A percentile compares a stretch with the other conserved stretches of the same genome.
These are phyloP conservation scores for Sanderia malayensis DNA, from an alignment of 30 jellyfish, hydroid and myxozoan species.

Conservation along the genomic window DNA sequence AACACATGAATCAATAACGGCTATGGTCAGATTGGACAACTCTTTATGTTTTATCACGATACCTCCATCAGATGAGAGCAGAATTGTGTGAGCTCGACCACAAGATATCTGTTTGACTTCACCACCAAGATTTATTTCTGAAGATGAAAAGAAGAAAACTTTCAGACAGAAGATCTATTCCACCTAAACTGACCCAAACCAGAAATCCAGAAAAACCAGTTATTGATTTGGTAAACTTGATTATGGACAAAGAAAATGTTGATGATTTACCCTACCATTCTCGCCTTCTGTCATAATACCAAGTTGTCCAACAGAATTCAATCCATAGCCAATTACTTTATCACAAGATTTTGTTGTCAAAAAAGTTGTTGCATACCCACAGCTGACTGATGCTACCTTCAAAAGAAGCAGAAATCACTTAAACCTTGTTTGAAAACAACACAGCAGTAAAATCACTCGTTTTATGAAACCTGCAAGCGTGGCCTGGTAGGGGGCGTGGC, in stretches of 20 bases:
- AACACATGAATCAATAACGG: too few species aligned
- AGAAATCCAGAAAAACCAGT: background rate
- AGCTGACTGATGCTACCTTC: constrained; percentile 22
- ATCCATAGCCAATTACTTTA: constrained; percentile 10
- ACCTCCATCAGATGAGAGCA: constrained; percentile 25
- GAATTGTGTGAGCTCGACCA: constrained; percentile 22
- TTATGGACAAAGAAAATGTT: background rate
- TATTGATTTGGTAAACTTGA: too few species aligned
- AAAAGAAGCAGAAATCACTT: background rate
- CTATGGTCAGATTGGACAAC: too few species aligned
- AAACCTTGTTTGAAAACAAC: too few species aligned
- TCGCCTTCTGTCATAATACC: constrained; percentile 12
- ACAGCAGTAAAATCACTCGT: background rate
- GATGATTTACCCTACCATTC: constrained; percentile 4
- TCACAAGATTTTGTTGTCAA: background rate
- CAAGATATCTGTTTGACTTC: background rate
- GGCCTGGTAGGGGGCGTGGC: background rate
- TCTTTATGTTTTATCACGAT: too few species aligned
- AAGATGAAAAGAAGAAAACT: background rate
- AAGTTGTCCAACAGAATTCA: constrained; percentile 58
- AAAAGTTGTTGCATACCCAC: constrained; percentile 63
- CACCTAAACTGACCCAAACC: background rate
- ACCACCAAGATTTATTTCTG: background rate
- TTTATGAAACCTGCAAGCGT: background rate
- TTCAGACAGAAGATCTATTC: background rate